Base-by-base conservation (phyloP, 2,888 invertebrate species). In the Trachelus iudaicus region DNA sequence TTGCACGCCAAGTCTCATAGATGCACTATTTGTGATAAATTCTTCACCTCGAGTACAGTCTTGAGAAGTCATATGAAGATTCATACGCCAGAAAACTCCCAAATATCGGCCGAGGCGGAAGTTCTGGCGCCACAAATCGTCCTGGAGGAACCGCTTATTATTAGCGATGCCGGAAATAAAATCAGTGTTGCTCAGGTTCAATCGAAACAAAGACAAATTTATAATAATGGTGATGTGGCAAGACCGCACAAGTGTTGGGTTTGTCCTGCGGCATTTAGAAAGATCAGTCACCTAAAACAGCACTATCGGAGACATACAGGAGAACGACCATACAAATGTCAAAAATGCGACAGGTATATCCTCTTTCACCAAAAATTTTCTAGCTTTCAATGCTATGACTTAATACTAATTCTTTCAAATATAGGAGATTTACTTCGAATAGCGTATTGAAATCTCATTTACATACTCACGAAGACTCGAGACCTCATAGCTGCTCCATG, bases 221-320 rank as follows among this genome's bases (percentile, higher is more conserved):
- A 86, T 84, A 91, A 86, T 83, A 73, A 90, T 87, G 81, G 82
- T 12, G 87, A 88, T 68, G 84, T 84, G 3, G 84, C 86, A 6
- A 89, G 94, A 76, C 93, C 94, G 1, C 93, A 92, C 82, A 90
- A 90, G 75, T 94, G 94, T 87, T 85, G 84, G 81, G 85, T 87
- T 11, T 91, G 91, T 78, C 88, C 90, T 6, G 91, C 93, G 15
- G 92, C 93, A 3, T 94, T 94, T 84, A 93, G 93, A 85, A 94
- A 94, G 86, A 93, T 93, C 23, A 93, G 93, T 81, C 94, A 94
- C 85, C 90, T 94, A 76, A 94, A 94, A 81, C 94, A 94, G 82
- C 92, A 92, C 76, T 86, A 86, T 84, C 86, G 90, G 4, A 88
- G 90, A 15, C 92, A 92, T 73, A 91, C 91, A 0, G 91, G 92